Conservation (phyloP, 2,113 vertebrate species). For the Daboia siamensis region DNA sequence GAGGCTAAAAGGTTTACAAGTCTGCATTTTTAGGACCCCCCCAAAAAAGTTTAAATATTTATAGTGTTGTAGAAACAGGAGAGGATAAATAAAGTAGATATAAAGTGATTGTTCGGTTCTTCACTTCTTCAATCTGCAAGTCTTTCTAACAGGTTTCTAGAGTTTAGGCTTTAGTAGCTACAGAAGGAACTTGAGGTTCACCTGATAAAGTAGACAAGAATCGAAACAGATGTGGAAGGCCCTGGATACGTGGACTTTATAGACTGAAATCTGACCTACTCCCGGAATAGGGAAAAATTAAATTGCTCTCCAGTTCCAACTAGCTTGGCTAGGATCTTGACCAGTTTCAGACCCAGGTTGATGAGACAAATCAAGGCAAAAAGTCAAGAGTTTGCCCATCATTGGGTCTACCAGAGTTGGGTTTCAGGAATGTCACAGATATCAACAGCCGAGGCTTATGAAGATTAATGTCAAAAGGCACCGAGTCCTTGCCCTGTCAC, state of each 20-base stretch:
- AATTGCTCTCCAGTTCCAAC: conserved; percentile 34
- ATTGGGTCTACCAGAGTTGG: conserved; percentile 8
- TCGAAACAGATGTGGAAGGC: conserved; percentile 49
- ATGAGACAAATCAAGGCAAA: conserved; percentile 17
- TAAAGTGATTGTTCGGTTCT: neutral
- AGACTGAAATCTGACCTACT: conserved; percentile 51
- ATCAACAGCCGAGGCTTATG: conserved; percentile 36
- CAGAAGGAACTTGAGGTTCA: conserved; percentile 43
- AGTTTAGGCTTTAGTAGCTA: conserved; percentile 48
- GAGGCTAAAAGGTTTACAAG: neutral
- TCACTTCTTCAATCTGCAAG: neutral
- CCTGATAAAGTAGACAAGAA: conserved; percentile 47
- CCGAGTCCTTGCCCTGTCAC: conserved; percentile 1
- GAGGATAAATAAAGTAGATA: neutral
- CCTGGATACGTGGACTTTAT: conserved; percentile 46
- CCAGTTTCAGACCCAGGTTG: conserved; percentile 19
- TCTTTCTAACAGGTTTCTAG: conserved; percentile 43
- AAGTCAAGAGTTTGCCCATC: neutral
- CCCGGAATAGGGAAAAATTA: conserved; percentile 51
- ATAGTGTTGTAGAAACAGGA: neutral
- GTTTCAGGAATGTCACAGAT: conserved; percentile 47
- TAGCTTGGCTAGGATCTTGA: conserved; percentile 5
- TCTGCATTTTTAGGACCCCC: neutral
- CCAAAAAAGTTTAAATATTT: neutral
- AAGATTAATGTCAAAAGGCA: conserved; percentile 54